Base-by-base conservation (phyloP, 2,888 invertebrate genomes). In the Altica lythri region DNA sequence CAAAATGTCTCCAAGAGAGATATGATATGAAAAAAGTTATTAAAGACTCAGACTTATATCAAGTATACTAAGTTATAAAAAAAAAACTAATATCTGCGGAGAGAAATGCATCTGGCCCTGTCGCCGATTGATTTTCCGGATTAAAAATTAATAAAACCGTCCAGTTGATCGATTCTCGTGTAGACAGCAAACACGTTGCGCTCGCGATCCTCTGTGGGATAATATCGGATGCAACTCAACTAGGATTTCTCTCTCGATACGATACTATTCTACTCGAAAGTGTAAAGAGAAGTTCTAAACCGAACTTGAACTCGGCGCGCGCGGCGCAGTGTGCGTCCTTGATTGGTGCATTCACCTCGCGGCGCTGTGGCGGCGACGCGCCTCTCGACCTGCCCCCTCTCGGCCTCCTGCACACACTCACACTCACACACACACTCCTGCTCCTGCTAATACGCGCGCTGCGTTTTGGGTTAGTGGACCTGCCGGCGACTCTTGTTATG, bases 341-440 rank as follows among this genome's bases (percentile, higher is more conserved):
- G 68, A 63, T 60, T 57, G 64, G 70, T 65, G 60, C 68, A 55
- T 70, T 70, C 70, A 70, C 68, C 70, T 67, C 64, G 44, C 43
- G 46, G 56, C 29, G 48, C 12, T 25, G 27, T 29, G 22, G 32
- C 44, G 35, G 27, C 42, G 51, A 35, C 44, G 52, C 55, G 57
- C 48, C 49, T 54, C 32, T 53, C 61, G 52, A 25, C 52, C 19
- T 35, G 35, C 27, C 40, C 44, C 35, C 42, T 25, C 40, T 19
- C 47, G 10, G 9, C 44, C 22, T 6, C 40, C 19, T 13, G 6
- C 6, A 9, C 9, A n/a, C n/a, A n/a, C n/a, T n/a, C n/a, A n/a
- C n/a, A n/a, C n/a, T n/a, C n/a, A n/a, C n/a, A n/a, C n/a, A n/a
- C n/a, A n/a, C n/a, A n/a, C n/a, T n/a, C n/a, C n/a, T n/a, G 37